Base-by-base conservation (phyloP, 2,888 invertebrate genomes). In the Microchrysa polita region DNA sequence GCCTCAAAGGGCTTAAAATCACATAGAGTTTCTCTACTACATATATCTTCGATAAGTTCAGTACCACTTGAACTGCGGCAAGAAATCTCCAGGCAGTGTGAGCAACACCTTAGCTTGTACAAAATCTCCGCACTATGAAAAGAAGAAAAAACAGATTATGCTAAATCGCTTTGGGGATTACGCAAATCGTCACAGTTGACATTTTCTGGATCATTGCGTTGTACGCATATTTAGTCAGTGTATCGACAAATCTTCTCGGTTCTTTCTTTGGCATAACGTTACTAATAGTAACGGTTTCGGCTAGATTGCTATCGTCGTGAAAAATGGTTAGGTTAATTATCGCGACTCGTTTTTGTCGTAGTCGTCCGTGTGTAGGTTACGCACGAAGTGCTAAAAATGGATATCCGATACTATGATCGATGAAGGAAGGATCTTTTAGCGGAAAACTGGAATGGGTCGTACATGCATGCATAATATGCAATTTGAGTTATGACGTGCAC, bases 301-400 rank as follows among this genome's bases (percentile, higher is more conserved):
- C 5, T 22, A 65, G 65, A 65, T 44, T 1, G 5, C n/a, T 65
- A 65, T 65, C 65, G 34, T 10, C 10, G 22, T 65, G 65, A 65
- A 22, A 65, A 65, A 44, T 65, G 44, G 48, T 65, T 14, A 18
- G 9, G 65, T 65, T 65, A 65, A 65, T 65, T 65, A 65, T 44
- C 48, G 42, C 65, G 34, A 65, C 65, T 65, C 44, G 65, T 65
- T 65, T 48, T n/a, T 48, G 44, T 12, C 20, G 65, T n/a, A n/a
- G n/a, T n/a, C n/a, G n/a, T n/a, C n/a, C n/a, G n/a, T n/a, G n/a
- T 34, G 27, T 65, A 65, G 48, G 22, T 65, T 44, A 65, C 65
- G 7, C n/a, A 44, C 22, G 27, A 34, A 48, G 20, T 5, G 12
- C 48, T 65, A 48, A 48, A 44, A 61, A 61, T 65, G 65, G 48